Evolutionary conservation across 2,888 invertebrate species (phyloP), one percentile per base, ranked within the genome.

Genomic region (Dynastes tityus): DNA sequence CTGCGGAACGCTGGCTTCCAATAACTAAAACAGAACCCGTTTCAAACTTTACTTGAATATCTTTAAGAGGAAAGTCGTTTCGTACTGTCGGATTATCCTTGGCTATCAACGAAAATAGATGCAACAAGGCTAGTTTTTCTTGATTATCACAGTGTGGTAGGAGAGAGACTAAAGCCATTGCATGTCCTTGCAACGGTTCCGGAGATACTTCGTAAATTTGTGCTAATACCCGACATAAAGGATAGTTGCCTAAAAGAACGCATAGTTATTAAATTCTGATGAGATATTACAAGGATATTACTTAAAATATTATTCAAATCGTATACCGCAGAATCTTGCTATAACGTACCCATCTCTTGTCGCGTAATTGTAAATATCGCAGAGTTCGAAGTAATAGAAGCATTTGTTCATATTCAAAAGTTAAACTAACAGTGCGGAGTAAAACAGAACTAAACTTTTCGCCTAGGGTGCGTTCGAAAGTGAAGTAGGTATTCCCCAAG

Each of bases 171-270:
- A 98, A 90, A 1, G 95, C 94, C 87, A 95, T 93, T 1, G 96
- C 93, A 88, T 97, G 96, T 5, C 95, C 95, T 83, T 96, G 94
- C 29, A 98, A 92, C 0, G 96, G 95, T 84, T 96, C 95, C 1
- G 95, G 94, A 67, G 97, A 96, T 27, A 97, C 95, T 84, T 95
- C 94, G 88, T 97, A 98, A 55, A 98, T 93, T 89, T 96, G 97
- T 0, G 97, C 96, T 80, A 98, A 91, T 55, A 98, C 97, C 71
- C 97, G 92, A 81, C 96, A 94, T 29, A 98, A 90, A 0, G 95
- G 94, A 88, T 96, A 96, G 89, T 98, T 98, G 75, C 97, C 97
- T 95, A 87, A 53, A 90, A 89, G 78, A 79, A 82, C 8, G 27
- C 0, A 45, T 8, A 45, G 11, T 11, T 32, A 32, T 45, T 45